Percentiles rank a stretch among this genome's conserved stretches.
Conservation (phyloP, 2,797 vertebrate genomes). For the Salarias fasciatus region DNA sequence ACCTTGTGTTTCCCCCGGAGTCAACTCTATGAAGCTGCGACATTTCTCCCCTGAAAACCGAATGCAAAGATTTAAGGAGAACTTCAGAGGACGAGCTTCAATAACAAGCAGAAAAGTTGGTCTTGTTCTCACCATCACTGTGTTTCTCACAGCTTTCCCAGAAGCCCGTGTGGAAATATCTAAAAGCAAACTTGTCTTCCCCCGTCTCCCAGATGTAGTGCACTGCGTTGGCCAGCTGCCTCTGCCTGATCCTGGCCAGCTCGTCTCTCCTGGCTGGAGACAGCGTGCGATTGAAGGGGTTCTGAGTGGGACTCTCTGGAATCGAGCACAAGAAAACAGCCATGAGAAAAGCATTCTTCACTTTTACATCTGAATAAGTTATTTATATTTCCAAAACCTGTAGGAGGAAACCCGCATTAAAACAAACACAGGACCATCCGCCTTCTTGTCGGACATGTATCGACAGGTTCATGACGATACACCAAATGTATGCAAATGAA, state of each 20-base stretch:
- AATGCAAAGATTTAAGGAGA: conserved; percentile 15
- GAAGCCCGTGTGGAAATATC: conserved; percentile 90
- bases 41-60: conserved; percentile 82
- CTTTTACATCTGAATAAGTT: too few species aligned
- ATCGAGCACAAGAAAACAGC: conserved; percentile 7
- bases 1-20: conserved; percentile 88
- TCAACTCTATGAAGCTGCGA: conserved; percentile 87
- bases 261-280: conserved; percentile 79
- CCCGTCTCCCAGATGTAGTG: conserved; percentile 91
- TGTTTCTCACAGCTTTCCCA: conserved; percentile 90
- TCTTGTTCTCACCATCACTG: conserved; percentile 78
- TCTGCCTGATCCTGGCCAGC: conserved; percentile 77
- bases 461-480: too few species aligned
- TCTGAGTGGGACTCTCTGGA: conserved; percentile 81
- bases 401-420: background rate
- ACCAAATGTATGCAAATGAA: conserved; percentile 20
- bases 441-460: too few species aligned
- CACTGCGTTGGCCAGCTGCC: conserved; percentile 83
- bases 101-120: background rate
- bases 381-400: background rate
- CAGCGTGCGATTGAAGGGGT: conserved; percentile 77
- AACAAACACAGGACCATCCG: background rate
- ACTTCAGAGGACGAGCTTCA: background rate
- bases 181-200: conserved; percentile 87
- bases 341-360: too few species aligned